A percentile compares a stretch with the other conserved stretches of the same genome.
phyloP scores from a whole-genome alignment of 1,140 invertebrate species.

The Ostrea edulis region DNA sequence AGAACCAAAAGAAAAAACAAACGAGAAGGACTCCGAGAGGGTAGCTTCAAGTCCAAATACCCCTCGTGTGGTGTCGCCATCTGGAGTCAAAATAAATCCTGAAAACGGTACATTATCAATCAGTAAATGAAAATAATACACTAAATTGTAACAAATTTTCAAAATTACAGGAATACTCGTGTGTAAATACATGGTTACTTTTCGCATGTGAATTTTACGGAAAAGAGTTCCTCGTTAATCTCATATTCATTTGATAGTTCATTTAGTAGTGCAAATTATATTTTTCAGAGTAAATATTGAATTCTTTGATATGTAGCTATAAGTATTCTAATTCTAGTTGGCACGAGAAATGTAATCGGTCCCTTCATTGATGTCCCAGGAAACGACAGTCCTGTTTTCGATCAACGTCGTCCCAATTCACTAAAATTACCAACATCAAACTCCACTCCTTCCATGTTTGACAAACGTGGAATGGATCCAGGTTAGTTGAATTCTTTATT shows the following conservation, averaged over 20 bases:
- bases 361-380: not conserved
- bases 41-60: not conserved
- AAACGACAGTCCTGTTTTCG: not conserved
- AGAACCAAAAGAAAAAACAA: not conserved
- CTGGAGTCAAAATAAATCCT: not conserved
- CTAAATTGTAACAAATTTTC: not conserved
- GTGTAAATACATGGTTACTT: not conserved
- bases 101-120: not conserved
- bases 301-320: not conserved
- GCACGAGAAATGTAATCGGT: not conserved
- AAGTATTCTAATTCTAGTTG: not conserved
- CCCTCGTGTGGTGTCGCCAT: not conserved
- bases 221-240: too few species aligned
- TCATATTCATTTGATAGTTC: too few species aligned
- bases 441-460: not conserved
- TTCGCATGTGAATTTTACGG: too few species aligned
- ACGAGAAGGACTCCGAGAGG: not conserved
- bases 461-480: slow-evolving; percentile 14
- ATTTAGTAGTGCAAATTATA: too few species aligned
- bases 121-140: not conserved
- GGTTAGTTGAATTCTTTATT: not conserved
- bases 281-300: too few species aligned
- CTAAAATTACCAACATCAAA: not conserved
- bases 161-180: not conserved
- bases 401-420: not conserved